Evolutionary conservation across 2,888 invertebrate genomes (phyloP), one percentile per base, ranked within the genome.

Genomic region (Platycnemis pennipes): DNA sequence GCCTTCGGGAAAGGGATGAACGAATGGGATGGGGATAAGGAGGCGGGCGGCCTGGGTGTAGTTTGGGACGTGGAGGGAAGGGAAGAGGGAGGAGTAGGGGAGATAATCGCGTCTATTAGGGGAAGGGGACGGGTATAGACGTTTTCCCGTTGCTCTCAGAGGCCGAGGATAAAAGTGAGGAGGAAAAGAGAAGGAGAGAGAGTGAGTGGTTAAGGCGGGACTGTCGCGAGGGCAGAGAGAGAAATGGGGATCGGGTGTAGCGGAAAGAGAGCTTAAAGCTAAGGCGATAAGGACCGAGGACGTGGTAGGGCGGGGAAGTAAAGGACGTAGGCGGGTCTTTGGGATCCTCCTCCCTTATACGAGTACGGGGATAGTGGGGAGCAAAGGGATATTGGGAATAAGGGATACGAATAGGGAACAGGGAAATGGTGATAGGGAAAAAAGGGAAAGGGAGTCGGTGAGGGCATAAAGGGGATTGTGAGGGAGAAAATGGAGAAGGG

Each of bases 91-190:
- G 87, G 45, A 87, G 37, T 11, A n/a, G 87, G n/a, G 46, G 87
- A 87, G 87, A 45, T n/a, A 87, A 87, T 77, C 77, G 87, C 45
- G 46, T 46, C 44, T 46, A 87, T 46, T 44, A 87, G 87, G 87
- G n/a, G 44, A 46, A 87, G 87, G 87, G 16, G 19, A 44, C 45
- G 45, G 46, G 44, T 26, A 87, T 46, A 87, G 87, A 45, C 26
- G 45, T 19, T 44, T 87, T 37, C 37, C 31, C 13, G 2, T 31
- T 37, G 77, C 37, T 77, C 37, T 77, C 37, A 77, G 77, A 26
- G 77, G 31, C 13, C 77, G 37, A 77, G 11, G 16, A 77, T 77
- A 77, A 77, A 77, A 77, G 63, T 42, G 11, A 87, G 26, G 46
- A 0, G 86, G 11, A 26, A 42, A 45, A 26, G 37, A 77, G 77